phyloP scores from a whole-genome alignment of 2,888 invertebrate genomes.

The Opisthograptis luteolata region DNA sequence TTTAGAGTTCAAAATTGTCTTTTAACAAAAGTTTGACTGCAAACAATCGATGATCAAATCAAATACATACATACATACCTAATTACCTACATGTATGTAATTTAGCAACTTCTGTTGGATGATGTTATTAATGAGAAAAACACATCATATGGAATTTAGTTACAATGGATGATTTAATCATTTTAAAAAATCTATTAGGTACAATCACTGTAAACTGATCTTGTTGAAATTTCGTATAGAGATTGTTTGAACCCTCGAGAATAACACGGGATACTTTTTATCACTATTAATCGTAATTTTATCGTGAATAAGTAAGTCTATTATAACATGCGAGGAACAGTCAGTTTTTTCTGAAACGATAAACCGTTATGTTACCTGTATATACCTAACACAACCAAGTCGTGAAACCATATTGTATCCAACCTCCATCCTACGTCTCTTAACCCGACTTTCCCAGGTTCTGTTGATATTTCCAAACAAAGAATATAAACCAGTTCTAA shows the following conservation, averaged over 20 bases:
- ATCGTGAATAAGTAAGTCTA: too few species aligned
- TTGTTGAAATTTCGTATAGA: too few species aligned
- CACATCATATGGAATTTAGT: slow-evolving; percentile 1
- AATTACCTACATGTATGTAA: background rate
- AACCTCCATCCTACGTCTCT: background rate
- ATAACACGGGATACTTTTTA: too few species aligned
- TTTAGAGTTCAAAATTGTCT: slow-evolving; percentile 2
- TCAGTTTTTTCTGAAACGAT: too few species aligned
- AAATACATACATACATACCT: slow-evolving; percentile 14
- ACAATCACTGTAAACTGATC: too few species aligned
- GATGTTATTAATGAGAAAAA: slow-evolving; percentile 14
- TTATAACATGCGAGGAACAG: too few species aligned
- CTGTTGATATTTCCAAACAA: slow-evolving; percentile 21
- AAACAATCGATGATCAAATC: slow-evolving; percentile 23
- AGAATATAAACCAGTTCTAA: slow-evolving; percentile 25
- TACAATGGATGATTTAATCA: background rate
- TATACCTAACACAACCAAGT: too few species aligned
- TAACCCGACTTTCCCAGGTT: slow-evolving; percentile 12
- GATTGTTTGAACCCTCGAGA: too few species aligned
- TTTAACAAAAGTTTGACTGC: background rate
- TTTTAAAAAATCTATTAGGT: too few species aligned
- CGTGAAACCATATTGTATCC: background rate
- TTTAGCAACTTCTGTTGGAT: slow-evolving; percentile 16
- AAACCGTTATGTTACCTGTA: too few species aligned
- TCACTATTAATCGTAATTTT: too few species aligned